Evolutionary conservation across 2,797 vertebrate species (phyloP).

Genomic region (Acipenser oxyrinchus): DNA sequence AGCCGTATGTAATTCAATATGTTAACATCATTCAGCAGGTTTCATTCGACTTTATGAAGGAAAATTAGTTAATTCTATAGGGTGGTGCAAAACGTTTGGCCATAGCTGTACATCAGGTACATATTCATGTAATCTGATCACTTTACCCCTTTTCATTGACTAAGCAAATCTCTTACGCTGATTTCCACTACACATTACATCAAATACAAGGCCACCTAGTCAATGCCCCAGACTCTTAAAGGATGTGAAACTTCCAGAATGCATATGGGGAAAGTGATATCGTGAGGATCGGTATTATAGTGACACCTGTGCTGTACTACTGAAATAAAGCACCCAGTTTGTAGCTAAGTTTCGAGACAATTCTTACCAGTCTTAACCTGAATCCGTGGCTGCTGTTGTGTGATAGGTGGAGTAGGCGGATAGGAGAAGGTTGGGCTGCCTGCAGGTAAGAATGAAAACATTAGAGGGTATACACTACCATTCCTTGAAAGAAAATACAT

Average conservation of each 20-base stretch:
- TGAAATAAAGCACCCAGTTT: too few species aligned
- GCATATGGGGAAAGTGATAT: not conserved
- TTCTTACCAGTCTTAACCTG: slow-evolving; percentile 71
- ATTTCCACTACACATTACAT: not conserved
- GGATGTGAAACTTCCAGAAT: not conserved
- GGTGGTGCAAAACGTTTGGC: too few species aligned
- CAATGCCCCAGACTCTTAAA: not conserved
- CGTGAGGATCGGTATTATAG: not conserved
- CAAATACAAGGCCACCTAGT: not conserved
- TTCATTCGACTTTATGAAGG: too few species aligned
- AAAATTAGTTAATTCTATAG: too few species aligned
- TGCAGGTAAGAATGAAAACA: slow-evolving; percentile 25
- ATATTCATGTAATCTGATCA: too few species aligned
- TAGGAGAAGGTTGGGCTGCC: slow-evolving; percentile 70
- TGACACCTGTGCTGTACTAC: not conserved
- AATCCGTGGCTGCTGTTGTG: slow-evolving; percentile 53
- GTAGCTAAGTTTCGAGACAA: not conserved
- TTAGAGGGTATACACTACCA: not conserved
- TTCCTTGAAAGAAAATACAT: not conserved
- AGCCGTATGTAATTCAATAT: too few species aligned
- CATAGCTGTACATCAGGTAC: too few species aligned
- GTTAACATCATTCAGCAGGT: too few species aligned
- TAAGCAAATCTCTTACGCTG: too few species aligned
- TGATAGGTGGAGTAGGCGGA: slow-evolving; percentile 56
- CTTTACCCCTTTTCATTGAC: too few species aligned